These are phyloP conservation scores for Epinephelus cyanopodus DNA, from an alignment of 2,113 vertebrate genomes.

Conservation along the genomic window DNA sequence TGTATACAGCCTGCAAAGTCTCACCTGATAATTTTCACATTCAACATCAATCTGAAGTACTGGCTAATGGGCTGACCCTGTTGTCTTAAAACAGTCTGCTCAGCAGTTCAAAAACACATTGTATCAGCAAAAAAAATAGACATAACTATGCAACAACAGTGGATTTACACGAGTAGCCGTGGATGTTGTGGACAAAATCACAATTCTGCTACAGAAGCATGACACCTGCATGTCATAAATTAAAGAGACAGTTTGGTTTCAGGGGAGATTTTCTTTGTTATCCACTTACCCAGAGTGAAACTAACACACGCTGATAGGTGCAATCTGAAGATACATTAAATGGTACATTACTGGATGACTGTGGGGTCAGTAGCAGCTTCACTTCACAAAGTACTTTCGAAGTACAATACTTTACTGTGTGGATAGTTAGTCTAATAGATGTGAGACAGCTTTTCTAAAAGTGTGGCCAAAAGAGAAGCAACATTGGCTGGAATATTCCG, in stretches of 20 bases:
- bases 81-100: slow-evolving; percentile 66
- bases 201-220: not conserved
- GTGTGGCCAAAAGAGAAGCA: too few species aligned
- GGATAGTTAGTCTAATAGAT: not conserved
- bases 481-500: not conserved
- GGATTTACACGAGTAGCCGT: slow-evolving; percentile 32
- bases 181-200: slow-evolving; percentile 34
- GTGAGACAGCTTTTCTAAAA: too few species aligned
- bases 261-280: not conserved
- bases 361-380: not conserved
- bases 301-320: not conserved
- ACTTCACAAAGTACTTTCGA: not conserved
- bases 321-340: not conserved
- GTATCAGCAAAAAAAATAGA: slow-evolving; percentile 66
- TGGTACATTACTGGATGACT: not conserved
- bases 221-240: slow-evolving; percentile 9
- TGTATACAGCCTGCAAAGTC: slow-evolving; percentile 36
- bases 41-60: slow-evolving; percentile 62
- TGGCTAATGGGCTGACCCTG: slow-evolving; percentile 71
- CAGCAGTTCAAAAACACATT: slow-evolving; percentile 72
- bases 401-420: not conserved
- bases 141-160: slow-evolving; percentile 60
- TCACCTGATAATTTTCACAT: slow-evolving; percentile 48
- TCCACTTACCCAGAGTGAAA: not conserved
- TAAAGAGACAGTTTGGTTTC: not conserved